Evolutionary conservation across 2,888 invertebrate genomes (phyloP), one percentile per base, ranked within the genome.

Genomic region (Nomada fucata): DNA sequence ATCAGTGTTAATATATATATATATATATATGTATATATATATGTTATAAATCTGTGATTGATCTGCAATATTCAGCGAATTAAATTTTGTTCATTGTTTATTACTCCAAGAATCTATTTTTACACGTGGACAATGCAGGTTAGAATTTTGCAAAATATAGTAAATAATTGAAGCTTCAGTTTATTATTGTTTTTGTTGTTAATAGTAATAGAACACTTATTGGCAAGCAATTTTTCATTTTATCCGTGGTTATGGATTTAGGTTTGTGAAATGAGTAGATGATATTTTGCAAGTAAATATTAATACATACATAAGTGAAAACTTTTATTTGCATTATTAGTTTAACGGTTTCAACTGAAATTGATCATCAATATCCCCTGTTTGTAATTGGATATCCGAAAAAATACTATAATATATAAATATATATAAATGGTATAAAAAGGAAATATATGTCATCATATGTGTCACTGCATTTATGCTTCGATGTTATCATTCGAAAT

Each of bases 61-160:
- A 11, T 11, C 20, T 47, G n/a, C 11, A 52, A 42, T 47, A 26
- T 11, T n/a, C 53, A 29, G 20, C 42, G 42, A 67, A 47, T 52
- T 15, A 60, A 7, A 29, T 23, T 63, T 65, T 63, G 11, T 26
- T 26, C 42, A 63, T 5, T 71, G 52, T 65, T 61, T 15, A 59
- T 20, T 36, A 44, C 9, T 42, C 0, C 47, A 50, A 59, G 53
- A n/a, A 59, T 50, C 20, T 50, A 61, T 57, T 52, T 47, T 18
- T 61, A 44, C 83, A 83, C 82, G 83, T 76, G 75, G 20, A 83
- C 42, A 71, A 86, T 86, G 86, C 86, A 86, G 86, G 86, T 86
- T 73, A 79, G 86, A 82, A 72, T 57, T 72, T 36, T 65, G 26
- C 42, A 61, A 65, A 36, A 26, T 26, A 42, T 61, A 57, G n/a